Evolutionary conservation across 2,888 invertebrate species (phyloP), one percentile per base, ranked within the genome.

Genomic region (Eumerus sabulonum): DNA sequence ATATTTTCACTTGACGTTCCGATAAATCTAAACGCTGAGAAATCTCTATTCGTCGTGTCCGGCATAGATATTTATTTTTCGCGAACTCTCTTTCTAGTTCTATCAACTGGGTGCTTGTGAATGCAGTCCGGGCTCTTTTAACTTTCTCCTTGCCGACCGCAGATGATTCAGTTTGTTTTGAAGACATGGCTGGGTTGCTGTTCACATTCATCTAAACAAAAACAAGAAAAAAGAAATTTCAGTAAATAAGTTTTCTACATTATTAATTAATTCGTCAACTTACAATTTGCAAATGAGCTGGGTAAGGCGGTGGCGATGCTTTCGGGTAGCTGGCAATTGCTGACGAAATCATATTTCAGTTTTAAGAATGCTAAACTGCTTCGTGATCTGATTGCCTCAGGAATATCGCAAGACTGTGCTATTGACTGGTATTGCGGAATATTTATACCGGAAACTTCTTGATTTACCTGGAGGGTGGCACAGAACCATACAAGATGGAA

Each of bases 41-140:
- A 87, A 98, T 98, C 90, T 98, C 97, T 90, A 98, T 97, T 86
- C 98, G 92, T 88, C 98, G 92, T 87, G 97, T 92, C 82, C 98
- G 92, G 53, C 97, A 96, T 86, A 98, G 91, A 90, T 98, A 98
- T 87, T 96, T 93, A 90, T 98, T 98, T 91, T 94, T 96, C 89
- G 97, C 97, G 89, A 98, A 98, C 90, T 98, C 98, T 87, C 96
- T 96, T 89, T 98, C 98, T 84, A 98, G 91, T 90, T 98, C 97
- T 87, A 98, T 91, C 85, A 98, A 96, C 91, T 98, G 98, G 90
- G 95, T 95, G 87, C 98, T 93, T 66, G 98, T 98, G 90, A 98
- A 98, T 18, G 98, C 98, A 60, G 98, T 98, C 83, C 98, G 92
- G 85, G 97, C 96, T 56, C 98, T 92, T 88, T 98, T 98, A 2